phyloP scores from a whole-genome alignment of 2,113 vertebrate genomes.

The Platycercus adscitus region DNA sequence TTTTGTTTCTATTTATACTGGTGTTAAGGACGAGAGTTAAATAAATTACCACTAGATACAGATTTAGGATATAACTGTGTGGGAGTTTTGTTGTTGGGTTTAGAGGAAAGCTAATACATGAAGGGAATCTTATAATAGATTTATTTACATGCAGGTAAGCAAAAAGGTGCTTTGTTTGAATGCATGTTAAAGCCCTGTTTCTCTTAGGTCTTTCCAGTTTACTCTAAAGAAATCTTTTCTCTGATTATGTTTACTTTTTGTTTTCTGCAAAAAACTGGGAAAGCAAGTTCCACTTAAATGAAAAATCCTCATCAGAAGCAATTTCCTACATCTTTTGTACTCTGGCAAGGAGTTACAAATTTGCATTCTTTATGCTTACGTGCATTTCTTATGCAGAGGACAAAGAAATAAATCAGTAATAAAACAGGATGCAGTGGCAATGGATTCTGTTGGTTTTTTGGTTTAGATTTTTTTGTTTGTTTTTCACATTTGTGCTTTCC shows the following conservation, averaged over 20 bases:
- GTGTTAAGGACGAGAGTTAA: background rate
- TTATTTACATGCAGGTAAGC: background rate
- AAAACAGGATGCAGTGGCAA: background rate
- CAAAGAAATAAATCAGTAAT: background rate
- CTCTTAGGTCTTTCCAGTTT: background rate
- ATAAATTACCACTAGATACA: rapidly evolving
- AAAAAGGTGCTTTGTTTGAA: background rate
- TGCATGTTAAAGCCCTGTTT: background rate
- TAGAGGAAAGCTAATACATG: background rate
- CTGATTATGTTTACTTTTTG: background rate
- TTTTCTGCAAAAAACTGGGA: background rate
- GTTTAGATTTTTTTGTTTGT: background rate
- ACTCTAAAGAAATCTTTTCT: background rate
- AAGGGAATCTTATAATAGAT: background rate
- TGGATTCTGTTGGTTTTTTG: background rate
- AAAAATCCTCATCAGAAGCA: background rate
- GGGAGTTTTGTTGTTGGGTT: background rate
- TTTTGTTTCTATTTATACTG: background rate
- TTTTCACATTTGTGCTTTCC: background rate
- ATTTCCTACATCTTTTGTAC: background rate
- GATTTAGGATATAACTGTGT: background rate
- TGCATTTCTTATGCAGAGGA: background rate
- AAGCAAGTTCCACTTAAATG: background rate
- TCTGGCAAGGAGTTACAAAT: background rate
- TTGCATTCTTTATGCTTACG: background rate